Percentiles rank a stretch among this genome's conserved stretches.
Conservation (phyloP, 2,797 vertebrate species). For the Cyprinodon diabolis region DNA sequence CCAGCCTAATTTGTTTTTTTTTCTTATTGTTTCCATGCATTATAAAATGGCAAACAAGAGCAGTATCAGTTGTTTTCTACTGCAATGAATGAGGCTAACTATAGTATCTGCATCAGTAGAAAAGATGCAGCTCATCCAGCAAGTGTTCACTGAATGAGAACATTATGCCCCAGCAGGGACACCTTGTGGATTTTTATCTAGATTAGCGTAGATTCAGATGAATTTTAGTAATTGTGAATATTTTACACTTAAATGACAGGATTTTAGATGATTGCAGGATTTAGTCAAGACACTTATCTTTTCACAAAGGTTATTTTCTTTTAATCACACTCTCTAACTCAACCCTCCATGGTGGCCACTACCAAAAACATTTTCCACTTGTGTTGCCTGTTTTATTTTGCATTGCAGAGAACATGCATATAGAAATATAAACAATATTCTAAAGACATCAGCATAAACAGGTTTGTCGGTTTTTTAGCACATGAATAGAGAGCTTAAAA, state of each 20-base stretch:
- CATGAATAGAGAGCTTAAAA: not conserved
- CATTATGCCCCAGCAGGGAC: not conserved
- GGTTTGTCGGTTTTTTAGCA: slow-evolving; percentile 5
- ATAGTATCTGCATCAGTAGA: not conserved
- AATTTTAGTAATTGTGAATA: slow-evolving; percentile 10
- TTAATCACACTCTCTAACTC: not conserved
- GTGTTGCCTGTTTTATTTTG: not conserved
- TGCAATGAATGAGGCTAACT: not conserved
- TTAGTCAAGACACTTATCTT: not conserved
- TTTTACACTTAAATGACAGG: slow-evolving; percentile 13
- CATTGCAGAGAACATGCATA: not conserved
- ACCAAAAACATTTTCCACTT: slow-evolving; percentile 13
- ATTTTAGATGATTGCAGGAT: slow-evolving; percentile 6
- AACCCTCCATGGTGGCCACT: too few species aligned
- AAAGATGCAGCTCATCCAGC: not conserved
- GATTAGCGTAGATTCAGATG: slow-evolving; percentile 3
- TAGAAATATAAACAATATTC: not conserved
- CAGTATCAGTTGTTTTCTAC: not conserved
- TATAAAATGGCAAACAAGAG: not conserved
- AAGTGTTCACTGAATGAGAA: not conserved
- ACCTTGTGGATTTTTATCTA: not conserved
- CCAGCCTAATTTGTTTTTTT: not conserved
- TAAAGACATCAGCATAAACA: not conserved
- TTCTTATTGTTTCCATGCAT: too few species aligned
- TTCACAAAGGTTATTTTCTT: slow-evolving; percentile 1